Evolutionary conservation across 2,113 vertebrate species (phyloP), one percentile per base, ranked within the genome.

Genomic region (Rhineura floridana): DNA sequence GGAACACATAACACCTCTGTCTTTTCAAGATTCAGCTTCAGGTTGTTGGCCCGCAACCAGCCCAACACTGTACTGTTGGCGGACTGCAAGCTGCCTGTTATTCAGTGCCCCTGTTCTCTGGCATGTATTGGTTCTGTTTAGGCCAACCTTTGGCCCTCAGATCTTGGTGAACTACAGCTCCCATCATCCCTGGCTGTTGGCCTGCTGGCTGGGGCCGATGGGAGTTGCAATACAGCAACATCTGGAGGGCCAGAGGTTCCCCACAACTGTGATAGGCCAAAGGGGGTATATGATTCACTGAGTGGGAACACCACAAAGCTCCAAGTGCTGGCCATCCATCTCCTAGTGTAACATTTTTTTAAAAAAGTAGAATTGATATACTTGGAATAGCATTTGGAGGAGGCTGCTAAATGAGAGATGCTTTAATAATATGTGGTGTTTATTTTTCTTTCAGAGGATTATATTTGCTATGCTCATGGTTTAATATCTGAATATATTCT

Each of bases 401-500:
- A 86, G 15, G 48, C 36, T 73, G 15, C 30, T 73, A n/a, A 62
- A 48, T 28, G 17, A 73, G 70, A 83, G 2, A 17, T 11, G 21
- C 17, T 15, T 44, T n/a, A 70, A 50, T 87, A 72, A 88, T 50
- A 39, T 76, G 15, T 62, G 19, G 39, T 33, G 30, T 76, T 50
- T 48, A 10, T 72, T 82, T 52, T 90, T 87, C 69, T 95, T 88
- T 82, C 95, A 98, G 98, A 98, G 94, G 98, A 99, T 88, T 99
- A 98, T 76, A 39, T 98, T 19, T 94, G 97, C 7, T 99, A 99
- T 67, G 98, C 98, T 76, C 98, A 99, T 87, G 98, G 99, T 52
- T 96, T 99, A 88, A 95, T 99, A 95, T 99, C 99, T 2, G 98
- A 99, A 88, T 99, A 99, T 92, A 96, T 99, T 95, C 94, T 96